A percentile compares a stretch with the other conserved stretches of the same genome.
Evolutionary conservation across 2,113 vertebrate genomes (phyloP).

Genomic region (Cyanoramphus novaezelandiae): DNA sequence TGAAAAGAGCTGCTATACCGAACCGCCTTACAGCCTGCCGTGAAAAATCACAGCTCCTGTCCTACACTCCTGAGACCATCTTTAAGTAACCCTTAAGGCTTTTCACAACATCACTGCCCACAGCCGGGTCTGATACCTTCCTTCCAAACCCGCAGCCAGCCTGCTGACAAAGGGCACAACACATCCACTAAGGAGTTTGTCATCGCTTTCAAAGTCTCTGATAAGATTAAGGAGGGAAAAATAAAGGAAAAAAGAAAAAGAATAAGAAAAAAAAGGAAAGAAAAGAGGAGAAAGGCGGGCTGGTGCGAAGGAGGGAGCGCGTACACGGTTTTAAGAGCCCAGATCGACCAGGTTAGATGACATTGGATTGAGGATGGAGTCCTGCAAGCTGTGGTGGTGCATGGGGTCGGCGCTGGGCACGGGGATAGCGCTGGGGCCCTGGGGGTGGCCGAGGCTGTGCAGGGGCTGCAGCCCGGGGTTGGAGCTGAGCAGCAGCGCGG

Average conservation of each 20-base stretch:
- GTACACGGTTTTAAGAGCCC: constrained; percentile 85
- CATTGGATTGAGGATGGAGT: constrained; percentile 99
- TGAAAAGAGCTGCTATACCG: background rate
- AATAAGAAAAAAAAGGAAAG: background rate
- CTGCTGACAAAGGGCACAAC: constrained; percentile 61
- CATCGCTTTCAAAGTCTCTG: constrained; percentile 67
- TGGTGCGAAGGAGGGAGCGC: background rate
- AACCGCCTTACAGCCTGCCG: background rate
- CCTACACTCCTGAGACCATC: background rate
- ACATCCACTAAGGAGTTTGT: constrained; percentile 61
- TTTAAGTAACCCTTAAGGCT: constrained; percentile 70
- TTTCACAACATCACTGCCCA: constrained; percentile 74
- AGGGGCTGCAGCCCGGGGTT: constrained; percentile 87
- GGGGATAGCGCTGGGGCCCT: constrained; percentile 94
- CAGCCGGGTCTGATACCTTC: constrained; percentile 69
- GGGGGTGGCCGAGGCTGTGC: constrained; percentile 92
- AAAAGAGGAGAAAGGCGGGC: background rate
- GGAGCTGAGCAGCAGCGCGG: constrained; percentile 88
- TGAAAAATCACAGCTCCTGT: background rate
- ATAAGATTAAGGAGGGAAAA: background rate
- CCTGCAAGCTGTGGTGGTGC: constrained; percentile 95
- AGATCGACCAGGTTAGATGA: constrained; percentile 97
- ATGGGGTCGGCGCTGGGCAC: constrained; percentile 89
- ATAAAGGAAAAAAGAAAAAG: background rate
- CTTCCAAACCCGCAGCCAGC: constrained; percentile 54